These are phyloP conservation scores for Holocentrus rufus DNA, from an alignment of 2,797 vertebrate species.

Conservation along the genomic window DNA sequence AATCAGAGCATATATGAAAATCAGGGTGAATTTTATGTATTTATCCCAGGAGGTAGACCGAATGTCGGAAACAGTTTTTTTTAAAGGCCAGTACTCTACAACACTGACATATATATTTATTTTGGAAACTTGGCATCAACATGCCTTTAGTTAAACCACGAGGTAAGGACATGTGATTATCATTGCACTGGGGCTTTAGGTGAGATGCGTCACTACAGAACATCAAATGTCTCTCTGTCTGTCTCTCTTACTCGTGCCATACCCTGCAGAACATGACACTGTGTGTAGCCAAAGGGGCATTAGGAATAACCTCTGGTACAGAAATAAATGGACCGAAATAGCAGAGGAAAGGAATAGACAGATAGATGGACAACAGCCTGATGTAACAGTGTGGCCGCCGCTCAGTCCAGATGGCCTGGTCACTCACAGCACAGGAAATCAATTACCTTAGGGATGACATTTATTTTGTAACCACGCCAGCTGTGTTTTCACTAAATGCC, in stretches of 20 bases:
- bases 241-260: background rate
- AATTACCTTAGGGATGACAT: conserved; percentile 6
- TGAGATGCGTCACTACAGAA: conserved; percentile 16
- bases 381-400: conserved; percentile 41
- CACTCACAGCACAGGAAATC: conserved; percentile 42
- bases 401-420: conserved; percentile 53
- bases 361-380: conserved; percentile 55
- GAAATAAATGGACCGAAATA: conserved; percentile 77
- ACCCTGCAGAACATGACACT: conserved; percentile 65
- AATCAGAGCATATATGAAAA: too few relatives aligned
- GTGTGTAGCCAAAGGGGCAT: conserved; percentile 65
- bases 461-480: conserved; percentile 16
- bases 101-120: too few relatives aligned
- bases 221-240: conserved; percentile 22
- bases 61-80: too few relatives aligned
- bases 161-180: too few relatives aligned
- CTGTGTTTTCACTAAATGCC: conserved; percentile 5
- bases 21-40: too few relatives aligned
- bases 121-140: too few relatives aligned
- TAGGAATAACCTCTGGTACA: conserved; percentile 67
- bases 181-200: background rate
- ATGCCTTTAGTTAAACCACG: too few relatives aligned
- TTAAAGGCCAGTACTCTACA: too few relatives aligned
- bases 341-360: conserved; percentile 56
- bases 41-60: too few relatives aligned